Evolutionary conservation across 1,140 invertebrate genomes (phyloP), one percentile per base, ranked within the genome.

Genomic region (Bombus ignitus): DNA sequence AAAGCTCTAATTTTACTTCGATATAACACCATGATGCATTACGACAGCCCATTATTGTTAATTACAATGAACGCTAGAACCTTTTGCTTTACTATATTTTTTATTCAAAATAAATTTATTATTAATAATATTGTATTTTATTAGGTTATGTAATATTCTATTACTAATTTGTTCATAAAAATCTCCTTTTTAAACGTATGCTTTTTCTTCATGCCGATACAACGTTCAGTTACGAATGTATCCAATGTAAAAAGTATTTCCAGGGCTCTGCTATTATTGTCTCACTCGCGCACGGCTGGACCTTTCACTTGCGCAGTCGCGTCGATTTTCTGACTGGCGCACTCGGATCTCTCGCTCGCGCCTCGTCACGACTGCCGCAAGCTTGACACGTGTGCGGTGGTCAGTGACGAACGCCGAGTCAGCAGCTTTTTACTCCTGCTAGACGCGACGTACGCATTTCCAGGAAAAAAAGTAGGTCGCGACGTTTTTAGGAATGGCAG

Each of bases 361-460:
- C 8, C 1, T 35, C 68, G 37, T 39, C 25, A 5, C 37, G 25
- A 39, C 42, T 32, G n/a, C 42, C n/a, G 8, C 39, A 73, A 2
- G 37, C 22, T 12, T 28, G 12, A 6, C 37, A 28, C 39, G 39
- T 15, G 39, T 42, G 70, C 39, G 22, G 12, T 72, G 39, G 70
- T 72, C 70, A 39, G 39, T 37, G 70, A 70, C 25, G 15, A 8
- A 39, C 37, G 37, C 2, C 12, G 13, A 28, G 71, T 73, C 71
- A 32, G 12, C 71, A n/a, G 18, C 3, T 73, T 44, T 73, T n/a
- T 44, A 32, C 42, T n/a, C 8, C 71, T 18, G n/a, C 28, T 13
- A 73, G 71, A 44, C 71, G 71, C 42, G 71, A 47, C 42, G 39
- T 32, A 73, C 71, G 71, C 71, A 73, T 18, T 47, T 32, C 15